These are phyloP conservation scores for Axis porcinus DNA, from an alignment of 2,113 vertebrate genomes.

Conservation along the genomic window DNA sequence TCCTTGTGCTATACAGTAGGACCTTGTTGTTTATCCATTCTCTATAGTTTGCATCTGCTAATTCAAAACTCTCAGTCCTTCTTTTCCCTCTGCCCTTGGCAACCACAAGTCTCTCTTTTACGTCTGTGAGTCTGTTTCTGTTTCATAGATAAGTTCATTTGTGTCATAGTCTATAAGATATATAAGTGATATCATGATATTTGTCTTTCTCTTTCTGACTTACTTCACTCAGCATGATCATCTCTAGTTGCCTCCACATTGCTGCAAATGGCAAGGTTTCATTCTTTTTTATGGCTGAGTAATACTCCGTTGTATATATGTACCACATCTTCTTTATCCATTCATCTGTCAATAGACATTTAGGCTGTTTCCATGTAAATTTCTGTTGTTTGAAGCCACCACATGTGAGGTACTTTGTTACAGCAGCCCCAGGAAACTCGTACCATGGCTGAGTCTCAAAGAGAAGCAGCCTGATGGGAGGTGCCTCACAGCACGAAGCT, in stretches of 20 bases:
- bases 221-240: neutral
- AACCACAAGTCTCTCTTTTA: neutral
- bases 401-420: fast-evolving
- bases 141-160: neutral
- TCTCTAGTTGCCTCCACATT: neutral
- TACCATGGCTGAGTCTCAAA: neutral
- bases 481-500: fast-evolving
- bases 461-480: neutral
- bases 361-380: neutral
- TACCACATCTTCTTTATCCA: neutral
- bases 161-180: neutral
- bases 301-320: neutral
- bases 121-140: neutral
- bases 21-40: neutral
- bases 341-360: neutral
- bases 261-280: neutral
- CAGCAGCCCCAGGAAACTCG: neutral
- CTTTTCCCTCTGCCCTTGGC: neutral
- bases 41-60: neutral
- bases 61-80: neutral
- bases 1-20: neutral
- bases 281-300: neutral
- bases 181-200: neutral
- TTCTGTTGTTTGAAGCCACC: neutral
- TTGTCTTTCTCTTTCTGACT: neutral